A percentile compares a stretch with the other conserved stretches of the same genome.
phyloP scores from a whole-genome alignment of 2,113 vertebrate species.

The Prunella himalayana region DNA sequence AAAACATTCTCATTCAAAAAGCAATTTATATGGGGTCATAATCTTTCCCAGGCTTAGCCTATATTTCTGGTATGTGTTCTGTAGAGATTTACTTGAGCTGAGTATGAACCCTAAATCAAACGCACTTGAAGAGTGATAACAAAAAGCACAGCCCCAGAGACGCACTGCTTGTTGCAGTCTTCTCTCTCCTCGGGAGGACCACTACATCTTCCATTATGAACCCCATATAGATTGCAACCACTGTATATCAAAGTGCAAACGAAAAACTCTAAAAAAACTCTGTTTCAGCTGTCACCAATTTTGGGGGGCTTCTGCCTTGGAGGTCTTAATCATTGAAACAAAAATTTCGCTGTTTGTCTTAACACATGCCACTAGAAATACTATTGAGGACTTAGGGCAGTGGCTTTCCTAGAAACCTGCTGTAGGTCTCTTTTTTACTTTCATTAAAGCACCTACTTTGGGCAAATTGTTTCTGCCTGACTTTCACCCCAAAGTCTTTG shows the following conservation, averaged over 20 bases:
- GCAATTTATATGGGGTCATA: neutral
- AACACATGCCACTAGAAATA: neutral
- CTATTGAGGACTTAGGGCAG: neutral
- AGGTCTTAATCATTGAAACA: neutral
- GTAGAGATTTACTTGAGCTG: neutral
- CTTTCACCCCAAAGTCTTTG: neutral
- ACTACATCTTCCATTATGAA: neutral
- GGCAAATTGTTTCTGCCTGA: neutral
- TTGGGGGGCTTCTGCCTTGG: neutral
- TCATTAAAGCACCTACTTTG: neutral
- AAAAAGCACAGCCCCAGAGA: neutral
- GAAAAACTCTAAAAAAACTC: neutral
- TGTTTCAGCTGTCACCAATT: neutral
- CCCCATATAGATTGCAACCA: neutral
- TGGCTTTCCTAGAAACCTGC: neutral
- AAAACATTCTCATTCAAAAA: neutral
- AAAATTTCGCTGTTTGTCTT: neutral
- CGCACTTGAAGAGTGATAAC: neutral
- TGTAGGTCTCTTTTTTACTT: neutral
- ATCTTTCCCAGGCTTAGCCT: neutral
- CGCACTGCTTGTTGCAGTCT: neutral
- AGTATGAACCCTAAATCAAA: neutral
- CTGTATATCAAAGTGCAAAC: neutral
- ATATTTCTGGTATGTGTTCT: constrained; percentile 11
- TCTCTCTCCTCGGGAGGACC: neutral